Base-by-base conservation (phyloP, 2,113 vertebrate genomes). In the Pongo pygmaeus region DNA sequence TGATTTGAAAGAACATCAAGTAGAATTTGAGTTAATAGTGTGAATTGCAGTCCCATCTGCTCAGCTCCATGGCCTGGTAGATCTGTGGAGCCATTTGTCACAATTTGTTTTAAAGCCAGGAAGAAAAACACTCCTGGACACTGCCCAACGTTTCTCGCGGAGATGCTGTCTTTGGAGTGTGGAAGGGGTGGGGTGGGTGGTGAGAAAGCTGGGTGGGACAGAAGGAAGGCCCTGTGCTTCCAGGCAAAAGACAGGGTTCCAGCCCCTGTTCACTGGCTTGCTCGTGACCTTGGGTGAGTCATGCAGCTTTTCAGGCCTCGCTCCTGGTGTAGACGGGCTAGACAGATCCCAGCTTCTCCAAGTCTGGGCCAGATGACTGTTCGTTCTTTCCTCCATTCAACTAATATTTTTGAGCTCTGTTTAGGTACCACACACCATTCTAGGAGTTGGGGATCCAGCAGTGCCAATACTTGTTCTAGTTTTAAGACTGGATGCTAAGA, bases 11-110 rank as follows among this genome's bases (percentile, higher is more conserved):
- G 98, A 98, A 96, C 98, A 98, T 96, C 30, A 52, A 98, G 96
- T 97, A 96, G 97, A 98, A 97, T 97, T 97, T 97, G 96, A 98
- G 98, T 98, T 98, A 98, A 98, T 98, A 98, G 98, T 98, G 98
- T 98, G 98, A 98, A 98, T 97, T 98, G 97, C 89, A n/a, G 92
- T 98, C 98, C 97, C 98, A 98, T 99, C 98, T 99, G 98, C 98
- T 99, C 98, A 96, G 97, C 97, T 98, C 97, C 93, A 74, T 84
- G 98, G 98, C 98, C 98, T 98, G 98, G 97, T 98, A 98, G 98
- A 98, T 98, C 95, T 97, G 97, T 97, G 96, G 97, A 98, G 96
- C 98, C 98, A 97, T 99, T 99, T 99, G 98, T 99, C 98, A 98
- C 98, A 96, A 95, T 99, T 98, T 98, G 98, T 98, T 98, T 98